Conservation (phyloP, 1,140 invertebrate genomes). For the Habropoda laboriosa region DNA sequence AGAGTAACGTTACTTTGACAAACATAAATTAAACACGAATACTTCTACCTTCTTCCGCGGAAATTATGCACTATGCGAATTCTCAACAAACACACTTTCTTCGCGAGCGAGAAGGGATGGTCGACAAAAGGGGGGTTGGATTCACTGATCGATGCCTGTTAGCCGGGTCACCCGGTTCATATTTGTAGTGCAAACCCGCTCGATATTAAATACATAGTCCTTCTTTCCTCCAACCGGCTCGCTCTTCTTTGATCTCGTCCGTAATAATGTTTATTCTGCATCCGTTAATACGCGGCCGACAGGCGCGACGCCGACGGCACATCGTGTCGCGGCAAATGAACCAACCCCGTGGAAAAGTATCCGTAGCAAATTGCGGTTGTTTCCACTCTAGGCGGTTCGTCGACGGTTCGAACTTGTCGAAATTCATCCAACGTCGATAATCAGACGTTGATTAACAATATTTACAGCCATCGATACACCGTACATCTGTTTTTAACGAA, state of each 20-base stretch:
- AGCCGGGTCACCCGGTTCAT: constrained; percentile 56
- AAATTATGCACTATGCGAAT: background rate
- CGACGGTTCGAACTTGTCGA: too few species aligned
- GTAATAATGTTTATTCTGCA: constrained; percentile 71
- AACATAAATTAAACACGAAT: too few species aligned
- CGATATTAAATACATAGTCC: constrained; percentile 73
- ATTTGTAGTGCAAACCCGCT: constrained; percentile 70
- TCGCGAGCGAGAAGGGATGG: background rate
- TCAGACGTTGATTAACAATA: too few species aligned
- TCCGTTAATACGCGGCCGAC: constrained; percentile 57
- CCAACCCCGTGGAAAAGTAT: constrained; percentile 4
- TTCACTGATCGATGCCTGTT: constrained; percentile 54
- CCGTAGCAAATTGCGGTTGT: background rate
- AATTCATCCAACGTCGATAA: background rate
- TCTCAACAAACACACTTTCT: background rate
- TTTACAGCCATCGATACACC: too few species aligned
- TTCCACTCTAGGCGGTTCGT: background rate
- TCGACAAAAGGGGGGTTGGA: too few species aligned
- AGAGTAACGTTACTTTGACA: too few species aligned
- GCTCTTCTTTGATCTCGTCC: constrained; percentile 67
- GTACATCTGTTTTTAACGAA: too few species aligned
- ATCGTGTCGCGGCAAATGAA: background rate
- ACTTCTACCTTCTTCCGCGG: too few species aligned
- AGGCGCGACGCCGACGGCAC: background rate
- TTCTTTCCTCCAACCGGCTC: constrained; percentile 64